Evolutionary conservation across 2,888 invertebrate species (phyloP).

Genomic region (Cataglyphis rosenhaueri): DNA sequence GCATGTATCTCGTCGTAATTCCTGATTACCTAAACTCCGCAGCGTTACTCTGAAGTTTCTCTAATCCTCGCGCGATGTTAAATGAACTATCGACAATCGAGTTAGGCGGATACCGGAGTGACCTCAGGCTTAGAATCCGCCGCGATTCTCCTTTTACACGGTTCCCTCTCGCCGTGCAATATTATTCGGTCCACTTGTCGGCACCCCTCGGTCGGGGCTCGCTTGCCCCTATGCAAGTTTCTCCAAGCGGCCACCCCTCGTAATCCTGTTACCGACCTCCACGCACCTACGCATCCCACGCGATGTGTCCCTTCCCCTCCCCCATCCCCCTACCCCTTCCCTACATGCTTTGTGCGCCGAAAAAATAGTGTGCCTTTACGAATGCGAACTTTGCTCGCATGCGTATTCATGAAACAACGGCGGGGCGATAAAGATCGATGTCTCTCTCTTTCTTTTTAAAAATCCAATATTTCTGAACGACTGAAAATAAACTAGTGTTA

Average conservation of each 20-base stretch:
- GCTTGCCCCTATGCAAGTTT: conserved; percentile 68
- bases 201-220: conserved; percentile 69
- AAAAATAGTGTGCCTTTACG: conserved; percentile 64
- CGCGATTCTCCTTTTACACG: conserved; percentile 62
- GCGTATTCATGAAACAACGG: conserved; percentile 40
- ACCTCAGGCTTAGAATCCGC: conserved; percentile 52
- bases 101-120: conserved; percentile 41
- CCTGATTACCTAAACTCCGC: not conserved
- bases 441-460: not conserved
- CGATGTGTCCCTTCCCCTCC: conserved; percentile 44
- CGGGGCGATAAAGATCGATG: conserved; percentile 16
- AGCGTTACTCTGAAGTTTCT: not conserved
- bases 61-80: conserved; percentile 30
- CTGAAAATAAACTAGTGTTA: conserved; percentile 7
- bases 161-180: conserved; percentile 72
- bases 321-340: not conserved
- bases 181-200: conserved; percentile 83
- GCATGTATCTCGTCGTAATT: not conserved
- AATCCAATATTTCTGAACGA: not conserved
- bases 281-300: conserved; percentile 69
- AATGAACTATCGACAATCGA: conserved; percentile 51
- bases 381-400: conserved; percentile 53
- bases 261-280: conserved; percentile 79
- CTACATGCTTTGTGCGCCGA: conserved; percentile 59
- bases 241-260: conserved; percentile 72